Base-by-base conservation (phyloP, 1,140 invertebrate genomes). In the Drosophila lacteicornis region DNA sequence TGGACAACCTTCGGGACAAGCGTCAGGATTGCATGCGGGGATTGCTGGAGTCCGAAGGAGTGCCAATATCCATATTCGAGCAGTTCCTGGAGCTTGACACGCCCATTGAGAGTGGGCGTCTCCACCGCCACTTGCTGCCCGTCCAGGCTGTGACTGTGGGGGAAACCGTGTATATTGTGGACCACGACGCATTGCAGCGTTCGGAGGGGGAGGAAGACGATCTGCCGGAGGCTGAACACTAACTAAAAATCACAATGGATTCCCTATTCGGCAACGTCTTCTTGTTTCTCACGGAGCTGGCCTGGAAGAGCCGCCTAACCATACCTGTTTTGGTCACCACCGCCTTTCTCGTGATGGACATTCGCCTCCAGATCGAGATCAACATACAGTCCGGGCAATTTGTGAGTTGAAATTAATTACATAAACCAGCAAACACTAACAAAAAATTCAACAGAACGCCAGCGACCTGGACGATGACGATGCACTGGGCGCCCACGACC, bases 331-430 rank as follows among this genome's bases (percentile, higher is more conserved):
- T 94, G 19, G 93, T 94, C 22, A 93, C 93, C 7, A 92, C 94
- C 42, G 92, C 91, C 25, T 94, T 94, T 74, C 91, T 94, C 70
- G 91, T 92, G 0, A 92, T 94, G 75, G 94, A 94, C 66, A 93
- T 94, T 12, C 88, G 94, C 22, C 91, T 94, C 79, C 93, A 94
- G 70, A 92, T 94, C 13, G 94, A 94, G 74, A 93, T 94, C 25
- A 94, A 94, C 50, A 92, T 94, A 50, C 93, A 94, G 45, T 82
- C 92, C n/a, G 92, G 91, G 2, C 92, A 91, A 55, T 73, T 93
- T 62, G 80, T 92, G 62, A 12, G 77, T 62, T 19, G 0, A 33
- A 33, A 66, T 19, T 3, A 5, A 15, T 9, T 33, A 33, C 7
- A 9, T 9, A 33, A 9, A 30, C 13, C 11, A 4, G 1, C 6